Percentiles rank a stretch among this genome's conserved stretches.
Evolutionary conservation across 1,140 invertebrate genomes (phyloP).

Genomic region (Bursaphelenchus mucronatus): DNA sequence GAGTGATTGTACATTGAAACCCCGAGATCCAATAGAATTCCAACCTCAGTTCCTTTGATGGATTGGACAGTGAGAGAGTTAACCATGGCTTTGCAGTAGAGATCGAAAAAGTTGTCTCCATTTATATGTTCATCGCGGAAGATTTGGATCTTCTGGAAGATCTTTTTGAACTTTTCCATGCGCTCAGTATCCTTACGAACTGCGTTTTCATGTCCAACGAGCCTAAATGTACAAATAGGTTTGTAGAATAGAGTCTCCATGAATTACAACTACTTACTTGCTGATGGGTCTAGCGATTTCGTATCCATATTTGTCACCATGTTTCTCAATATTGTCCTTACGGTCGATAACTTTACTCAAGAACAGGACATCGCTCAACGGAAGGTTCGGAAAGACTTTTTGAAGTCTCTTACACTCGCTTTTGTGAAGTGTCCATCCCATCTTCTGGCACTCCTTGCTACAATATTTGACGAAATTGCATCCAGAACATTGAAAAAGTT

Average conservation of each 20-base stretch:
- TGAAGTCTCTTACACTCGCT: slow-evolving; percentile 45
- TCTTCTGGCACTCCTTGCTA: slow-evolving; percentile 48
- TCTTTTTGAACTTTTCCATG: slow-evolving; percentile 48
- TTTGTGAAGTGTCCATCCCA: slow-evolving; percentile 46
- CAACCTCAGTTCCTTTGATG: slow-evolving; percentile 49
- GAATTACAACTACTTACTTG: slow-evolving; percentile 14
- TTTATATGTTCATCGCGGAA: slow-evolving; percentile 44
- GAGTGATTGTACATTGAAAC: slow-evolving; percentile 54
- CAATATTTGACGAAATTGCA: slow-evolving; percentile 49
- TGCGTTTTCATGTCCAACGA: slow-evolving; percentile 44
- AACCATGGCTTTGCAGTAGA: slow-evolving; percentile 53
- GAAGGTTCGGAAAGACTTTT: slow-evolving; percentile 48
- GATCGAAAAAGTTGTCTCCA: slow-evolving; percentile 44
- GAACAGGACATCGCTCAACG: slow-evolving; percentile 51
- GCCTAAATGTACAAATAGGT: slow-evolving; percentile 8
- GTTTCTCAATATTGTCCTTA: slow-evolving; percentile 37
- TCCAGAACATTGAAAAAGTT: slow-evolving; percentile 38
- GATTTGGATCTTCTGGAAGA: slow-evolving; percentile 36
- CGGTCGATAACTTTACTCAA: slow-evolving; percentile 49
- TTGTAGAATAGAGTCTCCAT: background rate
- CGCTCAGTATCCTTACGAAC: slow-evolving; percentile 43
- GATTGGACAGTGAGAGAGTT: slow-evolving; percentile 53
- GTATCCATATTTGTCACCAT: slow-evolving; percentile 48
- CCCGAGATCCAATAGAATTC: slow-evolving; percentile 50
- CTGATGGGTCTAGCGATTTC: slow-evolving; percentile 44